Evolutionary conservation across 2,113 vertebrate genomes (phyloP), one percentile per base, ranked within the genome.

Genomic region (Barnardius zonarius): DNA sequence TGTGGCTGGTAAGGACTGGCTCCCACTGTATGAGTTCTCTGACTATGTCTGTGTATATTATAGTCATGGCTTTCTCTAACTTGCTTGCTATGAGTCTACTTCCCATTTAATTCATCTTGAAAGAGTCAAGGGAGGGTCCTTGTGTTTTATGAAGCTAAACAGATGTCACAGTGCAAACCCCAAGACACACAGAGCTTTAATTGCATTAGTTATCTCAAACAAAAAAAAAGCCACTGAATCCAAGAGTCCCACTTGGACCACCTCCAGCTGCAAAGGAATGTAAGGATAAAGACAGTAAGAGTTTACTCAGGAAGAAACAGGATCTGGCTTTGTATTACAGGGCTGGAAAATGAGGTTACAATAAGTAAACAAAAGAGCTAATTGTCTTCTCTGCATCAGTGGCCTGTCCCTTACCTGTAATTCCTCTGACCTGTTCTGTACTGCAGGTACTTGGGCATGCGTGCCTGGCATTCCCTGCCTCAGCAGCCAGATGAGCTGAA

Each of bases 191-290:
- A 81, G 43, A 0, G 0, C n/a, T 93, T 78, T 81, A 59, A 86
- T 95, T 94, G 68, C 46, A 39, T 55, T 81, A 72, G 31, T 83
- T 93, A 90, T 80, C 10, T 1, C 28, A 64, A 86, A 69, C 2
- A 9, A 39, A 75, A 67, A 67, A 80, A 79, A 31, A 33, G 6
- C 4, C 27, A 83, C 52, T 0, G 0, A 69, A 72, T 76, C 73
- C 1, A 0, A 83, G 18, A 90, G 67, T 80, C n/a, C 49, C 25
- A 74, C 31, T 93, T 93, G 51, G 64, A 90, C 10, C n/a, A n/a
- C 41, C 20, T 90, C 86, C 76, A 94, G n/a, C n/a, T 83, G n/a
- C 49, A 83, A 43, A 93, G 35, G 57, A 95, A 94, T 83, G 70
- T 80, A 83, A 44, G 63, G 72, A 68, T 85, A 85, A 79, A 83